These are phyloP conservation scores for Enteromius viviparus DNA, from an alignment of 2,797 vertebrate species.

Conservation along the genomic window DNA sequence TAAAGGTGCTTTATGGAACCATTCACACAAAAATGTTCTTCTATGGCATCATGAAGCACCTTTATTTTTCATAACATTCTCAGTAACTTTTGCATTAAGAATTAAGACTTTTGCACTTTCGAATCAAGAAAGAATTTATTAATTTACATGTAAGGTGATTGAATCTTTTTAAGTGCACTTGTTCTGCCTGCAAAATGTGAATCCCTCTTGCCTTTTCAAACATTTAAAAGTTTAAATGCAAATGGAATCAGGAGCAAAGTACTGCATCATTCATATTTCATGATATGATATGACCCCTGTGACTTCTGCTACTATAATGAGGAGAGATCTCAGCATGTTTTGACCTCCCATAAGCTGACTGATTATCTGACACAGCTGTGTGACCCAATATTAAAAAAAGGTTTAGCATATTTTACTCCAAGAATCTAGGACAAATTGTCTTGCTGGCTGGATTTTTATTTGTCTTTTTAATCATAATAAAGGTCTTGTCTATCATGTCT, in stretches of 20 bases:
- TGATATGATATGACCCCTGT: conserved; percentile 22
- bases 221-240: conserved; percentile 1
- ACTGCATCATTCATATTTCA: conserved; percentile 52
- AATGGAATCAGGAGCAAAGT: neutral
- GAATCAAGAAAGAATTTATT: neutral
- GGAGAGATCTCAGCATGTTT: conserved; percentile 21
- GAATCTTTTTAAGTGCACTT: neutral
- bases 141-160: neutral
- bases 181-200: neutral
- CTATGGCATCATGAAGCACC: too few relatives aligned
- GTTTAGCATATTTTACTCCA: neutral
- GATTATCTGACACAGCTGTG: neutral
- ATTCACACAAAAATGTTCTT: too few relatives aligned
- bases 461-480: neutral
- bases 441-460: neutral
- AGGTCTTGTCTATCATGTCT: neutral
- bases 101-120: neutral
- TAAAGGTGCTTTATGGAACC: too few relatives aligned
- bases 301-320: conserved; percentile 27
- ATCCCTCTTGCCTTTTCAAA: neutral
- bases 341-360: neutral
- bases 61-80: neutral
- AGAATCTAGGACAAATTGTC: neutral
- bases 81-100: neutral
- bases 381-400: neutral